Base-by-base conservation (phyloP, 2,797 vertebrate species). In the Scolopax bukidnonensis region DNA sequence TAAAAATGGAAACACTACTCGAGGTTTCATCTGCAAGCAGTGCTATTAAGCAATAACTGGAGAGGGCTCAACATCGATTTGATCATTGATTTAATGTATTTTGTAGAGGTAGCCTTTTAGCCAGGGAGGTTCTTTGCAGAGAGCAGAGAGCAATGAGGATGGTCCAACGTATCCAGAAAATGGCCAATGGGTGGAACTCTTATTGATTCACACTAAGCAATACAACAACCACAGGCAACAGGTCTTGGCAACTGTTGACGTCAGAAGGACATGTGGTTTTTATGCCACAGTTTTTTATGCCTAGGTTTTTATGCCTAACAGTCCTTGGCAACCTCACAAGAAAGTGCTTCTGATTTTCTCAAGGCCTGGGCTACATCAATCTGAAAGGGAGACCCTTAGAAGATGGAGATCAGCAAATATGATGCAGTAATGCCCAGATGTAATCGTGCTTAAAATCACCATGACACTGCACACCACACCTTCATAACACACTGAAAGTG, bases 81-180 rank as follows among this genome's bases (percentile, higher is more conserved):
- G 83, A 94, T 95, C 95, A 96, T 94, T 94, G 96, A 97, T 97
- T 94, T 95, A 79, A 92, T n/a, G 76, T 92, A 76, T 95, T 97
- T 93, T 94, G 95, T 89, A 84, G 70, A 84, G 63, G 89, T 36
- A 91, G 92, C 75, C 87, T 83, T 96, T 97, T 96, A 95, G 61
- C 57, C 92, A 96, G 65, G 33, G 73, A 96, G 70, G 96, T 79
- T 93, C 54, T 94, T 63, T 54, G 53, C 85, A 65, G 61, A 67
- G 65, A 92, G 82, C 75, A 92, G 80, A 87, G 95, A 92, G 93
- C 86, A 76, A 87, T 6, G 9, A 84, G 85, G 68, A 95, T 0
- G 1, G 79, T 61, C 87, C 86, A 91, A 87, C 79, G 87, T 71
- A 95, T 50, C 82, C 68, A 91, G 87, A 79, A 92, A 87, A 28